Percentiles rank a stretch among this genome's conserved stretches.
phyloP scores from a whole-genome alignment of 2,888 invertebrate genomes.

The Mimumesa dahlbomi region DNA sequence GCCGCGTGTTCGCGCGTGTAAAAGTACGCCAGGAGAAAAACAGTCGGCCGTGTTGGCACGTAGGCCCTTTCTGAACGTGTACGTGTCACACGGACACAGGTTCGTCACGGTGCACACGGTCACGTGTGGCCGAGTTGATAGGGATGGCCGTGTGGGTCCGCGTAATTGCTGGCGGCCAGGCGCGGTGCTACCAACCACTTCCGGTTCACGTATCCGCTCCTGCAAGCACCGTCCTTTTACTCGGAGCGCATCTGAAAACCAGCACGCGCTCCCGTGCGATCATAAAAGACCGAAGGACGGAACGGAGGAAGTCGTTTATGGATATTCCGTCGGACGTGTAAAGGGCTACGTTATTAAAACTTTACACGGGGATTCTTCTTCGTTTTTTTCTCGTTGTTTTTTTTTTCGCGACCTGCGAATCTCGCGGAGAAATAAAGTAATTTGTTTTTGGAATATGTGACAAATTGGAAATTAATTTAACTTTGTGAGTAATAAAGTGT shows the following conservation, averaged over 20 bases:
- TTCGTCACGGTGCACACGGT: constrained; percentile 22
- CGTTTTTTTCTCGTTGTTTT: too few species aligned
- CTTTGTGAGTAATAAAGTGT: too few species aligned
- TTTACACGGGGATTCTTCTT: background rate
- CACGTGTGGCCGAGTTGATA: constrained; percentile 62
- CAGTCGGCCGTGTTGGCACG: background rate
- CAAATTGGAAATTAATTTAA: too few species aligned
- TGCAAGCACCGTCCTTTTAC: constrained; percentile 71
- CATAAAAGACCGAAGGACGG: constrained; percentile 29
- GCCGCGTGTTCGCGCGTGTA: constrained; percentile 20
- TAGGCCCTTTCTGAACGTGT: background rate
- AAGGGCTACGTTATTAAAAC: background rate
- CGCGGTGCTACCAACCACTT: constrained; percentile 76
- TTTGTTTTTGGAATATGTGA: too few species aligned
- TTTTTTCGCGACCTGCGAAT: too few species aligned
- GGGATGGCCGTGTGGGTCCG: constrained; percentile 66
- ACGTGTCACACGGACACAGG: background rate
- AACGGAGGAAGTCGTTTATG: background rate
- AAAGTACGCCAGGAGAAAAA: constrained; percentile 6
- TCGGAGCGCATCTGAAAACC: constrained; percentile 47
- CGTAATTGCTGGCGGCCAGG: constrained; percentile 72
- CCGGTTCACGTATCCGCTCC: constrained; percentile 77
- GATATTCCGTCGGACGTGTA: background rate
- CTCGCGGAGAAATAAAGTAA: too few species aligned
- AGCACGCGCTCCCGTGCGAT: constrained; percentile 27